Base-by-base conservation (phyloP, 2,113 vertebrate genomes). In the Megaleporinus macrocephalus region DNA sequence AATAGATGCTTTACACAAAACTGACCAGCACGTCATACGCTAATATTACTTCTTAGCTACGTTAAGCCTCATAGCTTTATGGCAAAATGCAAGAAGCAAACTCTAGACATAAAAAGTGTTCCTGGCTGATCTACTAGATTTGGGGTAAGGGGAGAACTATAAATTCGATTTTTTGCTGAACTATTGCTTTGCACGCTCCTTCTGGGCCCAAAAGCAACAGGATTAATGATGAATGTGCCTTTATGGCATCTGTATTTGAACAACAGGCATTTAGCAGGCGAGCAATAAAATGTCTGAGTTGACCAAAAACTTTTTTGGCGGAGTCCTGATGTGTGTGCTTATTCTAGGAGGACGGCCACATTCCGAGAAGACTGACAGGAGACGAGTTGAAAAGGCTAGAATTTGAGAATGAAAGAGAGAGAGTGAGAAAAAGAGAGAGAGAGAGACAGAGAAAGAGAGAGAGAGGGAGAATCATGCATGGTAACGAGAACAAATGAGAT, bases 401-500 rank as follows among this genome's bases (percentile, higher is more conserved):
- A n/a, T 24, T n/a, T 13, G 76, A 76, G 73, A 26, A 61, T 61
- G 49, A 55, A 33, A 75, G 63, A 66, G 62, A 49, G 22, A 41
- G 26, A 11, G 41, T 55, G 72, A 41, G 47, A 33, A 33, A 63
- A 57, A 76, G 24, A 61, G 61, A 33, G n/a, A n/a, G n/a, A n/a
- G n/a, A n/a, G n/a, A n/a, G n/a, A n/a, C n/a, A 79, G 29, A 18
- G 30, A 59, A 61, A 41, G 65, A 63, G 80, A 59, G 57, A 74
- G 49, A 18, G 26, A n/a, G 76, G 57, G 49, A 65, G 51, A 68
- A 30, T 26, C 26, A 62, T 57, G 73, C n/a, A 65, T 73, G 41
- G 15, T 29, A 76, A 82, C 76, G 78, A 84, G 62, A 47, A 74
- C 82, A 84, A 75, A 84, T 84, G 71, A 79, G 53, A 72, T 59